These are phyloP conservation scores for Acyrthosiphon pisum DNA, from an alignment of 1,140 invertebrate species.

Conservation along the genomic window DNA sequence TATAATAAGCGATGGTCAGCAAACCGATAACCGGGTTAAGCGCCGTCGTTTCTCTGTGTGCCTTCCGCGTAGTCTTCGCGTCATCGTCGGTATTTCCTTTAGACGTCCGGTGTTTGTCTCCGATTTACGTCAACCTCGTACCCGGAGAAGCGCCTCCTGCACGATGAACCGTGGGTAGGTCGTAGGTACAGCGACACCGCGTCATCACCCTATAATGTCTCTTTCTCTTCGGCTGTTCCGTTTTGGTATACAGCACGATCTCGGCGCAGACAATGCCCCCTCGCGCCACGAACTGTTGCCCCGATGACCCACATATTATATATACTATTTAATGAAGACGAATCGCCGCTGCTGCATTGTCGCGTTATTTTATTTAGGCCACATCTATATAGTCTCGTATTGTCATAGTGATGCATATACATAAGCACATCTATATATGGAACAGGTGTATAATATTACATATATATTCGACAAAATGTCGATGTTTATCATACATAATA, in stretches of 20 bases:
- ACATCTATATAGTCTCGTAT: neutral
- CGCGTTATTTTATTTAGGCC: neutral
- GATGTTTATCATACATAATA: neutral
- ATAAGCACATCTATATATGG: neutral
- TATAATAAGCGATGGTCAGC: neutral
- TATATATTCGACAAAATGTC: neutral
- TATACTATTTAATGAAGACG: neutral
- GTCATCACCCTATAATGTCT: neutral
- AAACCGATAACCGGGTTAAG: slow-evolving; percentile 33
- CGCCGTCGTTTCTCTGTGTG: neutral
- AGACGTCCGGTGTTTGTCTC: neutral
- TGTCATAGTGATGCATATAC: neutral
- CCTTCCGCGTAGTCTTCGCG: neutral
- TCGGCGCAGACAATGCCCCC: neutral
- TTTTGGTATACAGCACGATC: neutral
- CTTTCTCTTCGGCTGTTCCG: neutral
- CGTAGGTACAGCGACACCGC: neutral
- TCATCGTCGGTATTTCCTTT: neutral
- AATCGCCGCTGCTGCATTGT: neutral
- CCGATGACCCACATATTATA: slow-evolving; percentile 36
- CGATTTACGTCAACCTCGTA: neutral
- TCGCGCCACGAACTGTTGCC: neutral
- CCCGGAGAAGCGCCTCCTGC: neutral
- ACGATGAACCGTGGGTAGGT: neutral
- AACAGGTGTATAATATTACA: neutral